These are phyloP conservation scores for Phaonia tiefii DNA, from an alignment of 2,888 invertebrate species.

Conservation along the genomic window DNA sequence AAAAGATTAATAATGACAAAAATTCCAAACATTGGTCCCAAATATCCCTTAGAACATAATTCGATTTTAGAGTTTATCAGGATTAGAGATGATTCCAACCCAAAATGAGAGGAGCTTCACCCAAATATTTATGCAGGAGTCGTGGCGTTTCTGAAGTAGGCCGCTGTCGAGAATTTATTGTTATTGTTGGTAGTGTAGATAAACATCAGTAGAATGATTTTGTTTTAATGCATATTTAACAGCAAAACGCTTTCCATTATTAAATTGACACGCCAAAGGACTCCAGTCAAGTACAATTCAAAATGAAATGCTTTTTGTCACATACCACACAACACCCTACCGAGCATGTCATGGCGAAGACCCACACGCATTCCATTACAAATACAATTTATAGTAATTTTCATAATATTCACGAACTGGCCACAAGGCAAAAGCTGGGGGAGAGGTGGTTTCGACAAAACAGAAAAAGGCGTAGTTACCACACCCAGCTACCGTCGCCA, in stretches of 20 bases:
- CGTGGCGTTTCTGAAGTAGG: background rate
- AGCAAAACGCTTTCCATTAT: constrained; percentile 32
- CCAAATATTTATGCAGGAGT: constrained; percentile 58
- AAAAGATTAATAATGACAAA: constrained; percentile 55
- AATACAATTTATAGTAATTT: constrained; percentile 29
- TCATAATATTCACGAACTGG: background rate
- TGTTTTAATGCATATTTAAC: constrained; percentile 54
- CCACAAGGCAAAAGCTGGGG: background rate
- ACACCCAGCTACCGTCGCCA: constrained; percentile 46
- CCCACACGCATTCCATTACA: too few relatives aligned
- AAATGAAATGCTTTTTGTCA: constrained; percentile 24
- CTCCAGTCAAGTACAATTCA: background rate
- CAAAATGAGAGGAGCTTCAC: constrained; percentile 53
- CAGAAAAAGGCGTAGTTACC: constrained; percentile 46
- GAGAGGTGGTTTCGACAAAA: constrained; percentile 29
- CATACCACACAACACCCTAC: constrained; percentile 27
- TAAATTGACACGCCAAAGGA: constrained; percentile 19
- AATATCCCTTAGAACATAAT: constrained; percentile 53
- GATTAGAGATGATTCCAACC: background rate
- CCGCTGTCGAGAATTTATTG: too few relatives aligned
- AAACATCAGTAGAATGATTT: constrained; percentile 21
- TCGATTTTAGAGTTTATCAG: constrained; percentile 46
- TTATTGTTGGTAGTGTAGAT: background rate
- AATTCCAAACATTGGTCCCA: constrained; percentile 39
- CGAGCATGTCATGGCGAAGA: too few relatives aligned